Evolutionary conservation across 2,113 vertebrate species (phyloP).

Genomic region (Glareola pratincola): DNA sequence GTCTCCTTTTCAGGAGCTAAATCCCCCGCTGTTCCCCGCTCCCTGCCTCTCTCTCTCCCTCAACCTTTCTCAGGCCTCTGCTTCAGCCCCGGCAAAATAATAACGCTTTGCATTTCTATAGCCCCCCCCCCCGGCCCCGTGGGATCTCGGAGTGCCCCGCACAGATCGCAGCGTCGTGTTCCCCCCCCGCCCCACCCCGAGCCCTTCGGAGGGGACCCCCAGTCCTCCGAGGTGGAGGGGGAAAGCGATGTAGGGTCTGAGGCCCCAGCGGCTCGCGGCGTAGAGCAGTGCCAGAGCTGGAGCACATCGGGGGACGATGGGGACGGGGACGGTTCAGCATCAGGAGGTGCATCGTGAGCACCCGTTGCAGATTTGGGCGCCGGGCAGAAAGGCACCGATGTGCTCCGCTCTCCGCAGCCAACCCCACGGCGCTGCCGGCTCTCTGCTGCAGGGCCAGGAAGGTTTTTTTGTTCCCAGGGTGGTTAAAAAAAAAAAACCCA

Average conservation of each 20-base stretch:
- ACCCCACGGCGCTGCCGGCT: background rate
- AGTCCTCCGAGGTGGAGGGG: background rate
- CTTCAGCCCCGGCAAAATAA: conserved; percentile 39
- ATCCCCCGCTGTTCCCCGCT: conserved; percentile 58
- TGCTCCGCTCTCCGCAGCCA: fast-evolving
- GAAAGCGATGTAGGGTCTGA: background rate
- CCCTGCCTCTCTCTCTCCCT: conserved; percentile 29
- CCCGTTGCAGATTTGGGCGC: fast-evolving
- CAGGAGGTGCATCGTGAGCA: background rate
- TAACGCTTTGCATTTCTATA: conserved; percentile 58
- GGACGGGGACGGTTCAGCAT: fast-evolving
- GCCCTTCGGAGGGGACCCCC: background rate
- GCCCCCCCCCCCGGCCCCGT: conserved; percentile 12
- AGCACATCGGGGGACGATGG: fast-evolving
- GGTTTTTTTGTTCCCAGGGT: background rate
- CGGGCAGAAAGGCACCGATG: fast-evolving
- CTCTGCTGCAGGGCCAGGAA: background rate
- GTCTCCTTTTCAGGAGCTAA: conserved; percentile 51
- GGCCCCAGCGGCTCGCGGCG: background rate
- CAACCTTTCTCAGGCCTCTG: conserved; percentile 66
- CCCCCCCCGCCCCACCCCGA: background rate
- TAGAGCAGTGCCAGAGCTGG: background rate
- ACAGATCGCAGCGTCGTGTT: background rate
- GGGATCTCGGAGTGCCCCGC: background rate
- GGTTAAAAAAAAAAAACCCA: background rate